These are phyloP conservation scores for Atethmia centrago DNA, from an alignment of 2,888 invertebrate species.

Conservation along the genomic window DNA sequence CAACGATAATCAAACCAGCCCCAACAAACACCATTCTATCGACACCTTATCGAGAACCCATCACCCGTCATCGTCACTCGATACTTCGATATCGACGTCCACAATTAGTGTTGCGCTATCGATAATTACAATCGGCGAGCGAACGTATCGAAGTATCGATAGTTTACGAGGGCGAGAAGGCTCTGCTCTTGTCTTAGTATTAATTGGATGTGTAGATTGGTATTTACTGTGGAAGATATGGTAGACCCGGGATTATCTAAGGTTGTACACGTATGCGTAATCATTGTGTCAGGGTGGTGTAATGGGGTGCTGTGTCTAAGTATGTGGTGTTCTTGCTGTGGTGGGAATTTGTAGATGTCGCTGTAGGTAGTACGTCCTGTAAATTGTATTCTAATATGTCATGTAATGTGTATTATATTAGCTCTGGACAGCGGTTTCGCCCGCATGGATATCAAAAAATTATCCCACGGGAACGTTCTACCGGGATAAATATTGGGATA, in stretches of 20 bases:
- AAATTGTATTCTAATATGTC: not conserved
- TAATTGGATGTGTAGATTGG: constrained; percentile 70
- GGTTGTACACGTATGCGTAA: constrained; percentile 52
- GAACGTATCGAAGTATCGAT: constrained; percentile 68
- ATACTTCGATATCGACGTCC: constrained; percentile 75
- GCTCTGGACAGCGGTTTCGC: no score
- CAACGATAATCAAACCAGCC: not conserved
- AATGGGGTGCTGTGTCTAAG: constrained; percentile 9
- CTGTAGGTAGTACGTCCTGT: not conserved
- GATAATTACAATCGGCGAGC: constrained; percentile 85
- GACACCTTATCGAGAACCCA: constrained; percentile 63
- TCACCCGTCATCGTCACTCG: constrained; percentile 73
- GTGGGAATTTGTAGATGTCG: constrained; percentile 2
- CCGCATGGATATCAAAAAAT: no score
- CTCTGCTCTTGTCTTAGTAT: constrained; percentile 66
- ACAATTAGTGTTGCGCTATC: constrained; percentile 85
- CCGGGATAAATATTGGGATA: no score
- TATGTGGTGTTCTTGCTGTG: constrained; percentile 4
- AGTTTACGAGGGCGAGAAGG: constrained; percentile 66
- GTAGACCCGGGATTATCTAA: constrained; percentile 53
- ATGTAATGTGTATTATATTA: no score
- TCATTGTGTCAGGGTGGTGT: constrained; percentile 56
- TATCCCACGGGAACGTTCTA: no score
- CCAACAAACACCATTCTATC: constrained; percentile 36
- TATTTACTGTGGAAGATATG: constrained; percentile 67